Percentiles rank a stretch among this genome's conserved stretches.
phyloP scores from a whole-genome alignment of 2,888 invertebrate genomes.

The Germaria angustata region DNA sequence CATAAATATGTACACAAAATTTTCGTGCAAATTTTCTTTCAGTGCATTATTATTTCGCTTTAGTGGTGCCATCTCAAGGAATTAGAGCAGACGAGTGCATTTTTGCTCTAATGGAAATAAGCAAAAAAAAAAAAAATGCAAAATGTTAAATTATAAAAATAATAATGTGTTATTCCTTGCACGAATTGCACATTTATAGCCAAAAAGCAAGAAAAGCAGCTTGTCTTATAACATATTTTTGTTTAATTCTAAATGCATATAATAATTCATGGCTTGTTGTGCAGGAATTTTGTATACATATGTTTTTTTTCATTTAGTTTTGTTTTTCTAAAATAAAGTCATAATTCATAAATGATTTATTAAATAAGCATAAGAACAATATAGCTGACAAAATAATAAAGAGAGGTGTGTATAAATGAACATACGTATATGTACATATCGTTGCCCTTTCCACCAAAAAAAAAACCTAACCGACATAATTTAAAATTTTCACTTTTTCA shows the following conservation, averaged over 20 bases:
- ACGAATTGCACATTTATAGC: neutral
- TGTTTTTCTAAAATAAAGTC: slow-evolving; percentile 70
- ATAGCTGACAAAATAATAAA: neutral
- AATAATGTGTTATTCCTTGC: neutral
- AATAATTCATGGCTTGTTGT: neutral
- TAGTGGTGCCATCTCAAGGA: neutral
- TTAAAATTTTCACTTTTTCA: too few relatives aligned
- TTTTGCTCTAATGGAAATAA: neutral
- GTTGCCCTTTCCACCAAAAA: too few relatives aligned
- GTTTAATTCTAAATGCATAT: neutral
- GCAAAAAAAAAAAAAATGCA: neutral
- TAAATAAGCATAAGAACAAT: slow-evolving; percentile 66
- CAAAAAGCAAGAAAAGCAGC: neutral
- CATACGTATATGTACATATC: too few relatives aligned
- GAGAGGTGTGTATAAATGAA: neutral
- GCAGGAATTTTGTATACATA: neutral
- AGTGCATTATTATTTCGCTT: neutral
- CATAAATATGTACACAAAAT: too few relatives aligned
- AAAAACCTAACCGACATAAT: too few relatives aligned
- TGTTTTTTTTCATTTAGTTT: neutral
- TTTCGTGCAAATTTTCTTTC: neutral
- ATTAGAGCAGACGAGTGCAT: slow-evolving; percentile 35
- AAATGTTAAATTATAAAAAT: slow-evolving; percentile 4
- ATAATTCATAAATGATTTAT: slow-evolving; percentile 76
- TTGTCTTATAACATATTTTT: neutral